Base-by-base conservation (phyloP, 37 sponge, comb jelly and placozoan species). In the Ianthella basta region DNA sequence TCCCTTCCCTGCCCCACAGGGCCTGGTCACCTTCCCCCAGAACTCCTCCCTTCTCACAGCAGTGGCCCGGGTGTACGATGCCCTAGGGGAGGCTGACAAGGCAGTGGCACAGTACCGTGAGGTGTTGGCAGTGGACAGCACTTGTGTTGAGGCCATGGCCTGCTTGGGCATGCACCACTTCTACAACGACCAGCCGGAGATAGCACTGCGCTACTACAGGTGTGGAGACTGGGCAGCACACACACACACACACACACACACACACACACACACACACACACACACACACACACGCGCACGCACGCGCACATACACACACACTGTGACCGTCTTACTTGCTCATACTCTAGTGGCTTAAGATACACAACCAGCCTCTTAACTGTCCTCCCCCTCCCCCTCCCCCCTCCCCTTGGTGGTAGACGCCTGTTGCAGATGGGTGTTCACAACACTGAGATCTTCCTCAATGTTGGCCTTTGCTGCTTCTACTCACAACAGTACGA, bases 401-500 rank as follows among this genome's bases (percentile, higher is more conserved):
- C 50, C 8, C 50, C 8, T 8, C 8, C 50, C 50, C 50, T 44
- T 8, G 3, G 50, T 44, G 50, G n/a, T 77, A 95, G 97, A 30
- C 91, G 99, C 12, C 88, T 99, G 55, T 84, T 99, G 4, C 97
- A 97, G 83, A 92, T 99, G 97, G 99, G 99, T 38, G 92, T 99
- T 13, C 83, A 87, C 80, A 99, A 93, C 85, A 91, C 97, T 25
- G 97, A 99, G 84, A 80, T 99, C 35, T 99, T 91, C 84, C 91
- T 89, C 81, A 99, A 99, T 78, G 90, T 99, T 54, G 99, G 94
- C 37, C 90, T 99, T 41, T 97, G 99, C 85, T 96, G 96, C 72
- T 99, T 90, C 92, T 99, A 99, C 81, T 86, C 99, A 14, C 99
- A 99, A 81, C 95, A 99, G 73, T 99, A 93, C 59, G 99, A 99